Base-by-base conservation (phyloP, 2,888 invertebrate genomes). In the Cyrtodaria siliqua region DNA sequence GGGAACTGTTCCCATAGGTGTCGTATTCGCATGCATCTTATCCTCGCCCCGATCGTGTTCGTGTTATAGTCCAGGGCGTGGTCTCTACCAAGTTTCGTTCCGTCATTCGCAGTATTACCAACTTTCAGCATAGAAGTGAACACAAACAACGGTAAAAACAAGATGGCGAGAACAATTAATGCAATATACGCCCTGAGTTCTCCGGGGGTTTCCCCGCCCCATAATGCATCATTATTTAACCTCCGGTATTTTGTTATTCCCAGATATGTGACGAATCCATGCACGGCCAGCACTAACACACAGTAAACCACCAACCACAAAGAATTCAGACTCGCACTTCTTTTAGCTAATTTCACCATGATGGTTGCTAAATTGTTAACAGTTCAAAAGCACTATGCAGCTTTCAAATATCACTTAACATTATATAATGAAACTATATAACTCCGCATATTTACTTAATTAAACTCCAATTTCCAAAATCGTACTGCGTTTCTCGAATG, bases 51-150 rank as follows among this genome's bases (percentile, higher is more conserved):
- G 16, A 85, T 56, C 9, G 83, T 82, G n/a, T 80, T 83, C 26
- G 82, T 67, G 50, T 82, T 83, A 1, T 82, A 75, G 61, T 86
- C 85, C 2, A 93, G 82, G 8, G 92, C 92, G 79, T 93, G 92
- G 71, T 92, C 91, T 38, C 95, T 94, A 1, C 96, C 96, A 83
- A 97, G 94, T 93, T 96, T 96, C 88, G 96, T 95, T 67, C 97
- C 97, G 93, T 97, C 97, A 93, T 97, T 97, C 78, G 97, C 96
- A 90, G 97, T 95, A 93, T 97, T 97, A 44, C 97, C 94, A 24
- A 94, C 87, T 89, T 88, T 92, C 83, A 94, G 95, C 71, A 96
- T 93, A 14, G 96, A 95, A 42, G 96, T 95, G 24, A 96, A 95
- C 75, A 97, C 94, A 91, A 97, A 96, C 81, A 97, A 95, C 4